phyloP scores from a whole-genome alignment of 2,888 invertebrate genomes.

The Tuberolachnus salignus region DNA sequence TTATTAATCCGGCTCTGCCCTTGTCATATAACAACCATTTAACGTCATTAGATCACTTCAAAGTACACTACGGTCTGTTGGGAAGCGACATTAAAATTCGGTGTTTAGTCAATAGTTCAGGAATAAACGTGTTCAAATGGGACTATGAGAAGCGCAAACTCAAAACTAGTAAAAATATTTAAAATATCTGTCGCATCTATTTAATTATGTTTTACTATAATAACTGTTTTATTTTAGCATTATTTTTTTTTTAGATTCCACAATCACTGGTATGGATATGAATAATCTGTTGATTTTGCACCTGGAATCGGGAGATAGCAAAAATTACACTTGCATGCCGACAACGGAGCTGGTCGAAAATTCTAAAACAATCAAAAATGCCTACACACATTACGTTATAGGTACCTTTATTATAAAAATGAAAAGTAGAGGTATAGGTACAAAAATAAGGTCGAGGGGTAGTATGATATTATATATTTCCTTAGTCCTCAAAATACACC shows the following conservation, averaged over 20 bases:
- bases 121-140: constrained; percentile 5
- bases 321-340: constrained; percentile 23
- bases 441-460: too few species aligned
- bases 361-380: not conserved
- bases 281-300: not conserved
- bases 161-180: constrained; percentile 2
- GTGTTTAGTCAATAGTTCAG: not conserved
- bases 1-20: too few species aligned
- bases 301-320: not conserved
- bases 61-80: not conserved
- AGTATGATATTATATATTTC: too few species aligned
- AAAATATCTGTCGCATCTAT: too few species aligned
- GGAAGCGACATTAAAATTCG: not conserved
- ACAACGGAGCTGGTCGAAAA: not conserved
- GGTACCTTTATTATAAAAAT: too few species aligned
- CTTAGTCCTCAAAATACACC: too few species aligned
- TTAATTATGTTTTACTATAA: too few species aligned
- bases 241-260: not conserved
- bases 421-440: too few species aligned
- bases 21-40: not conserved
- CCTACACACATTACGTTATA: constrained; percentile 28
- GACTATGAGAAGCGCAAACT: not conserved
- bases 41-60: not conserved
- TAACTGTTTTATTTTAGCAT: not conserved
- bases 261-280: not conserved